Evolutionary conservation across 2,113 vertebrate genomes (phyloP).

Genomic region (Mastomys coucha): DNA sequence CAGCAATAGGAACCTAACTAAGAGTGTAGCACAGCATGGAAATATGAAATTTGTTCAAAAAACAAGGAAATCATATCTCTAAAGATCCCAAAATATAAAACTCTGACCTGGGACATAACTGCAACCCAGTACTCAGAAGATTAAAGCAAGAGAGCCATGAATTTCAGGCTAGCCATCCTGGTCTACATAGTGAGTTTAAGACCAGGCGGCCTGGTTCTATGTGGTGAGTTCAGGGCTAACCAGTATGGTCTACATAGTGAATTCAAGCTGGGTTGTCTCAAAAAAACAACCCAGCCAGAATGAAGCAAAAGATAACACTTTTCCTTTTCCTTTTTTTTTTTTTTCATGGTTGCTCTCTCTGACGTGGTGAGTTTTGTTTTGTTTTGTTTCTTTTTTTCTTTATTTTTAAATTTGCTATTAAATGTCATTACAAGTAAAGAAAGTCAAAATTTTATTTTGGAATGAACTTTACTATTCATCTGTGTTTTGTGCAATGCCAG

Average conservation of each 20-base stretch:
- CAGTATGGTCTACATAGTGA: background rate
- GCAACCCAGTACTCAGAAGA: background rate
- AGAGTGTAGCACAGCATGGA: background rate
- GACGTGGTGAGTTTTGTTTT: background rate
- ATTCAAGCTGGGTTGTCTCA: background rate
- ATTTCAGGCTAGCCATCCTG: background rate
- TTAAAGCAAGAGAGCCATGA: background rate
- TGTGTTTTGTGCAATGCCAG: background rate
- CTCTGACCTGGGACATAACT: background rate
- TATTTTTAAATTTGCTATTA: constrained; percentile 38
- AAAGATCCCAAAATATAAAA: background rate
- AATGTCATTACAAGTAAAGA: constrained; percentile 31
- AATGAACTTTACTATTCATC: constrained; percentile 10
- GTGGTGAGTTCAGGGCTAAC: background rate
- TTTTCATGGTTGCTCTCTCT: background rate
- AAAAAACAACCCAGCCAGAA: background rate
- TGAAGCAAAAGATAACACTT: background rate
- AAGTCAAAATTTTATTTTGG: constrained; percentile 15
- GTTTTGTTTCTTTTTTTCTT: background rate
- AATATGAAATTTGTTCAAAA: constrained; percentile 29
- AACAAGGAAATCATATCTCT: background rate
- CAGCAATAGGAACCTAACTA: background rate
- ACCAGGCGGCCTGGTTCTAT: background rate
- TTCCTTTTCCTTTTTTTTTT: constrained; percentile 12
- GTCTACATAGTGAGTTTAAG: background rate